These are phyloP conservation scores for Epizoanthus ramosus DNA, from an alignment of 92 coral and sea anemone species.

Conservation along the genomic window DNA sequence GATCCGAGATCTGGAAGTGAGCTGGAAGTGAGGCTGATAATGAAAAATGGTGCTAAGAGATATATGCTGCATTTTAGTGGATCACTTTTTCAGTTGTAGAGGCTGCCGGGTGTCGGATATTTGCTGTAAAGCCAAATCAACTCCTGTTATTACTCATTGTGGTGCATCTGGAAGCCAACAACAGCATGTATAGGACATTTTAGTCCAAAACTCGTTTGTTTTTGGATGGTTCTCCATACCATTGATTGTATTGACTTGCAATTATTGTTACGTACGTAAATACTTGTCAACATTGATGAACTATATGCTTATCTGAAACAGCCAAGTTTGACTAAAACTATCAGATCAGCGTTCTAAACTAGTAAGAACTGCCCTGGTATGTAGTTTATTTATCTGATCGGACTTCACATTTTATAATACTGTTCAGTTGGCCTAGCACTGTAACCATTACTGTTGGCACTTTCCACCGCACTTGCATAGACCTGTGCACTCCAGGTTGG, in stretches of 20 bases:
- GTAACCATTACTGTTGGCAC: slow-evolving; percentile 41
- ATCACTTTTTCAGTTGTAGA: no score
- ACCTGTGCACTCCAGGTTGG: slow-evolving; percentile 62
- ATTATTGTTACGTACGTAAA: no score
- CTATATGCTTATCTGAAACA: neutral
- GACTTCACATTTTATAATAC: neutral
- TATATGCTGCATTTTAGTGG: no score
- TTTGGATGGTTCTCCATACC: no score
- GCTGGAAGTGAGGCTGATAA: no score
- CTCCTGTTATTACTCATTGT: slow-evolving; percentile 5
- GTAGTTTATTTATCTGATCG: neutral
- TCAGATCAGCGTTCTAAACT: neutral
- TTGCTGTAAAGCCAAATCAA: neutral
- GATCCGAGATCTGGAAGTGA: no score
- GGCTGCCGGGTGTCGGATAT: neutral
- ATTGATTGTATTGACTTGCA: no score
- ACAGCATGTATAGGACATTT: no score
- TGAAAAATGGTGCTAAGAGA: no score
- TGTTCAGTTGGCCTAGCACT: slow-evolving; percentile 21
- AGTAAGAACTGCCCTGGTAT: slow-evolving; percentile 4
- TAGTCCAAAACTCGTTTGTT: neutral
- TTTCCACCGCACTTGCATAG: slow-evolving; percentile 73
- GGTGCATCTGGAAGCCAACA: neutral
- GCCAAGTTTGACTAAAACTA: neutral
- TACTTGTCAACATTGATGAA: slow-evolving; percentile 7